Evolutionary conservation across 2,888 invertebrate genomes (phyloP).

Genomic region (Lutraria lutraria): DNA sequence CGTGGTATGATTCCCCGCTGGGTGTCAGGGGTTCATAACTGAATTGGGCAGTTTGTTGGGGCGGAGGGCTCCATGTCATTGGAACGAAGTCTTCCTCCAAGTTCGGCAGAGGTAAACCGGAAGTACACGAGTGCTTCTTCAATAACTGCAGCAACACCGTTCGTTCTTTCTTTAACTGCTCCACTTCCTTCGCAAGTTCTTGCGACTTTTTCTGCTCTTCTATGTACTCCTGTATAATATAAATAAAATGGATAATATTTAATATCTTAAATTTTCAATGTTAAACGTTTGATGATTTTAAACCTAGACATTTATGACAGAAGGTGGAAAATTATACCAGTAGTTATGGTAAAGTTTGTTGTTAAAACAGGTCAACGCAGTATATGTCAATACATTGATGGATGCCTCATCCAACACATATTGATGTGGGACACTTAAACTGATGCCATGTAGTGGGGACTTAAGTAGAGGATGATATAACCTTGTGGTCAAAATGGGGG

Average conservation of each 20-base stretch:
- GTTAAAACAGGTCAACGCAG: background rate
- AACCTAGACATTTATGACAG: constrained; percentile 20
- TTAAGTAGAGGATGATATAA: constrained; percentile 27
- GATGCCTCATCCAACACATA: constrained; percentile 48
- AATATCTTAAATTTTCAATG: background rate
- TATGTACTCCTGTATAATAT: constrained; percentile 52
- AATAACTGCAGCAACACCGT: constrained; percentile 48
- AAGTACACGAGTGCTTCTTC: constrained; percentile 53
- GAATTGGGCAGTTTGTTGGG: background rate
- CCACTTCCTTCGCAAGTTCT: constrained; percentile 47
- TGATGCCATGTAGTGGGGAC: constrained; percentile 42
- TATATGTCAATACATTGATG: constrained; percentile 38
- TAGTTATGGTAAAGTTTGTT: background rate
- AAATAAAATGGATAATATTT: background rate
- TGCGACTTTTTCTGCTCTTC: constrained; percentile 45
- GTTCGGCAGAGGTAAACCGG: constrained; percentile 27
- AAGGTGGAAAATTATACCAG: constrained; percentile 16
- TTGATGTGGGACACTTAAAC: constrained; percentile 18
- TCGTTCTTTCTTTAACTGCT: constrained; percentile 52
- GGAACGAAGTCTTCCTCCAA: background rate
- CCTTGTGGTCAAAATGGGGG: constrained; percentile 4
- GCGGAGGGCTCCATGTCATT: constrained; percentile 31
- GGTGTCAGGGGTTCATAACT: background rate
- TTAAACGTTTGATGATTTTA: background rate
- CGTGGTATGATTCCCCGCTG: background rate